phyloP scores from a whole-genome alignment of 2,797 vertebrate genomes.

The Aldrovandia affinis region DNA sequence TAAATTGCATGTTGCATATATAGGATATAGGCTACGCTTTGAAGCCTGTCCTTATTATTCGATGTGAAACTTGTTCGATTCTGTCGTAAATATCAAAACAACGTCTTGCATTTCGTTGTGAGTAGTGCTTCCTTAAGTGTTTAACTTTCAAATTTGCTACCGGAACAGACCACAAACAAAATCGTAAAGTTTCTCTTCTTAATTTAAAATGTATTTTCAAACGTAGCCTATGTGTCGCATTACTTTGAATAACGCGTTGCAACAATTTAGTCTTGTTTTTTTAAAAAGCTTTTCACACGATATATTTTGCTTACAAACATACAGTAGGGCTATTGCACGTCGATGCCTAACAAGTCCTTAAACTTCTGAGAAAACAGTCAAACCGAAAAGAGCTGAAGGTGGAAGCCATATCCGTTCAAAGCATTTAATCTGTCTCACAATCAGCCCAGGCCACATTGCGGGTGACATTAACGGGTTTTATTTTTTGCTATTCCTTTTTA shows the following conservation, averaged over 20 bases:
- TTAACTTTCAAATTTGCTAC: constrained; percentile 6
- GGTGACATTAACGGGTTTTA: too few species aligned
- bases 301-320: background rate
- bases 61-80: background rate
- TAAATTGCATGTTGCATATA: background rate
- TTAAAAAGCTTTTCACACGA: background rate
- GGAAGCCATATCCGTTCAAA: background rate
- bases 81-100: background rate
- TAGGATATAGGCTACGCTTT: background rate
- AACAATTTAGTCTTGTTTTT: background rate
- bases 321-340: background rate
- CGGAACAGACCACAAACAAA: background rate
- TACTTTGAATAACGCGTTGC: background rate
- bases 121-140: constrained; percentile 8
- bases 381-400: background rate
- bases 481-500: background rate
- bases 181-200: background rate
- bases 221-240: background rate
- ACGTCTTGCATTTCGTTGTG: background rate
- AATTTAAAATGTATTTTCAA: background rate
- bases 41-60: background rate
- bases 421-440: too few species aligned
- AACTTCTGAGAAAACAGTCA: background rate
- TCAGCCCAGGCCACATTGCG: background rate
- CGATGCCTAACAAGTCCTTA: background rate